Base-by-base conservation (phyloP, 2,113 vertebrate genomes). In the Melanostigma gelatinosum region DNA sequence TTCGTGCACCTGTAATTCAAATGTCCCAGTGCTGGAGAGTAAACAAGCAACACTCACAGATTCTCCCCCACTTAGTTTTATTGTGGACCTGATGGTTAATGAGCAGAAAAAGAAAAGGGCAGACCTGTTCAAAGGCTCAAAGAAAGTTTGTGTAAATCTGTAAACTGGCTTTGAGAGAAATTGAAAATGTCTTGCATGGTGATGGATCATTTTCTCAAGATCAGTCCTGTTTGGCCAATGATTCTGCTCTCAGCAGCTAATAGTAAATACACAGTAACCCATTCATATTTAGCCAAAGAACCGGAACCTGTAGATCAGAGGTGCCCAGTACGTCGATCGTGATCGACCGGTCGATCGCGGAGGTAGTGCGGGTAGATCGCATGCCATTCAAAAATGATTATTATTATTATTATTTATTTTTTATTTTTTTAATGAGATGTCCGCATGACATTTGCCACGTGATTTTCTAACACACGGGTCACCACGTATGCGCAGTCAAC, bases 1-100 rank as follows among this genome's bases (percentile, higher is more conserved):
- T 89, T 91, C 66, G 79, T 93, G 86, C 85, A 92, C 90, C 92
- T 92, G 89, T 87, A 92, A 92, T 90, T 94, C 82, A 91, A 91
- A 92, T 92, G 75, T 72, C 52, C 64, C 91, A 50, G 18, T 72
- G 76, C 82, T 81, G 40, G 64, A 55, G 60, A 66, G 70, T 86
- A 86, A 89, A 91, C 84, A 89, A 85, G 79, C 77, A 60, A 48
- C 78, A 76, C 76, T 63, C 27, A 4, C 22, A 40, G 34, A 85
- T 71, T 80, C 65, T 65, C 11, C 64, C 27, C 10, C 18, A 13
- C 44, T 64, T 46, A 10, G 9, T 71, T 73, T 71, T 0, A 54
- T 78, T 78, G 48, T 32, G 32, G 54, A 75, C 60, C 58, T 15
- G 18, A 29, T 72, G 42, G 70, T 84, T 83, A 80, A 87, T 86